Percentiles rank a stretch among this genome's conserved stretches.
Evolutionary conservation across 2,888 invertebrate species (phyloP).

Genomic region (Norana najaformis): DNA sequence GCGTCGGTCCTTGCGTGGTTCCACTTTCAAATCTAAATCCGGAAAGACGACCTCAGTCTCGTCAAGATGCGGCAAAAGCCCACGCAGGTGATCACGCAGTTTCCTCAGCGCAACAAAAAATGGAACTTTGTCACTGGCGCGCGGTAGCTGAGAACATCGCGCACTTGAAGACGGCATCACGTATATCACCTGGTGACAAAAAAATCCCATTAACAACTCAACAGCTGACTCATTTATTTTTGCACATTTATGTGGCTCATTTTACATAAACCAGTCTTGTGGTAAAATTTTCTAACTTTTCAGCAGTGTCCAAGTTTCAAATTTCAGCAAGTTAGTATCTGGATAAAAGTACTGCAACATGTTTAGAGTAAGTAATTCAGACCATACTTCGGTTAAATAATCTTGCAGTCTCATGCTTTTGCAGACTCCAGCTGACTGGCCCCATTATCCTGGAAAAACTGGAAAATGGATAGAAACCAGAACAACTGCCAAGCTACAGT

Average conservation of each 20-base stretch:
- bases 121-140: slow-evolving; percentile 95
- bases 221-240: not conserved
- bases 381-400: too few relatives aligned
- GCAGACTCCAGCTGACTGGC: too few relatives aligned
- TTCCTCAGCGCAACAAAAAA: slow-evolving; percentile 94
- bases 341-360: not conserved
- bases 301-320: not conserved
- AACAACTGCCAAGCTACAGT: too few relatives aligned
- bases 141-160: slow-evolving; percentile 90
- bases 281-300: too few relatives aligned
- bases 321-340: slow-evolving; percentile 5
- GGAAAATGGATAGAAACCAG: too few relatives aligned
- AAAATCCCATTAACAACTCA: not conserved
- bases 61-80: slow-evolving; percentile 65
- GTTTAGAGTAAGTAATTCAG: too few relatives aligned
- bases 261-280: too few relatives aligned
- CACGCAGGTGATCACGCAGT: slow-evolving; percentile 90
- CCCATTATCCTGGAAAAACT: too few relatives aligned
- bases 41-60: slow-evolving; percentile 61
- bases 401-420: too few relatives aligned
- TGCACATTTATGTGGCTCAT: not conserved
- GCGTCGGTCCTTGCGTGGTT: slow-evolving; percentile 39
- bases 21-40: slow-evolving; percentile 47
- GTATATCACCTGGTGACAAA: slow-evolving; percentile 81
- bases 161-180: slow-evolving; percentile 99